Evolutionary conservation across 2,888 invertebrate species (phyloP).

Genomic region (Pristionchus fissidentatus): DNA sequence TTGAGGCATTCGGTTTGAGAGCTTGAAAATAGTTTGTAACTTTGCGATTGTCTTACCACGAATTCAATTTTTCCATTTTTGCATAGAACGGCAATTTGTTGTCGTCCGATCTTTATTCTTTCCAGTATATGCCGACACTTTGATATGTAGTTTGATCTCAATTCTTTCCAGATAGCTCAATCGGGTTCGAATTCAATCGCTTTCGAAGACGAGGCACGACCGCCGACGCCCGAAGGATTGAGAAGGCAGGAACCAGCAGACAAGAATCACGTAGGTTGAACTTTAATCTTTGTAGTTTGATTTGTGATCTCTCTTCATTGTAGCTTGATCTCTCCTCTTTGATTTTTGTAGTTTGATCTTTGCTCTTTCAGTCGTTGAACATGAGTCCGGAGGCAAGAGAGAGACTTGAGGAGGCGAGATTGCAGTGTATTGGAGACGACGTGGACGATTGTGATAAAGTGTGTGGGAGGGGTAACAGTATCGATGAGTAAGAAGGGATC

Average conservation of each 20-base stretch:
- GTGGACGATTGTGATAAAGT: constrained; percentile 39
- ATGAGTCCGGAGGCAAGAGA: constrained; percentile 15
- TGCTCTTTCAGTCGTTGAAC: neutral
- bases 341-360: no score
- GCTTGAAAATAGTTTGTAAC: neutral
- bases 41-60: neutral
- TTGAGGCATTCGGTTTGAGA: no score
- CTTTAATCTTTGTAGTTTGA: constrained; percentile 23
- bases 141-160: neutral
- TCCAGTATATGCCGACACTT: neutral
- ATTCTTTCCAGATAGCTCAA: constrained; percentile 20
- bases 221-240: constrained; percentile 21
- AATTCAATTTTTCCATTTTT: neutral
- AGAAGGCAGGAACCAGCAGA: constrained; percentile 18
- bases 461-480: no score
- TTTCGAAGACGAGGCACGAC: constrained; percentile 43
- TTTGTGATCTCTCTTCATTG: neutral
- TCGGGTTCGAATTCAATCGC: constrained; percentile 16
- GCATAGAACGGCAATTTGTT: neutral
- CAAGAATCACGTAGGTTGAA: neutral
- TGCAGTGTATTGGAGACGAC: constrained; percentile 22
- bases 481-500: no score
- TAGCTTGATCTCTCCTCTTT: neutral
- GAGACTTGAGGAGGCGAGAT: neutral
- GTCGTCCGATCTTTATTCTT: neutral